Percentiles rank a stretch among this genome's conserved stretches.
phyloP scores from a whole-genome alignment of 1,140 invertebrate species.

The Drosophila tani region DNA sequence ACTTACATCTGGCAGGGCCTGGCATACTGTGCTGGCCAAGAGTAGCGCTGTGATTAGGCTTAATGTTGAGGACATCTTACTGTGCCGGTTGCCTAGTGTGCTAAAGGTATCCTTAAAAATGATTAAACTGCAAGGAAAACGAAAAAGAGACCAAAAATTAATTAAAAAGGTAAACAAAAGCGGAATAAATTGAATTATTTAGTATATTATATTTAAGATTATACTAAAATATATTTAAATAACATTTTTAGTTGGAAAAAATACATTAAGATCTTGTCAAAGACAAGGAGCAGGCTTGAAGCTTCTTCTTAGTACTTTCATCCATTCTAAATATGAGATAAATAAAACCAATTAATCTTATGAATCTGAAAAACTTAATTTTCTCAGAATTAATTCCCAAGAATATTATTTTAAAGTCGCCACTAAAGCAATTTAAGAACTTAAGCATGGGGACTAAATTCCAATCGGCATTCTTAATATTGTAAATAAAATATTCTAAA shows the following conservation, averaged over 20 bases:
- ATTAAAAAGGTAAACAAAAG: slow-evolving; percentile 1
- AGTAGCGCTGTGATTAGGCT: slow-evolving; percentile 64
- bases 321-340: too few relatives aligned
- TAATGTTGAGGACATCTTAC: slow-evolving; percentile 74
- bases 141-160: not conserved
- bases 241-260: not conserved
- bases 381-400: too few relatives aligned
- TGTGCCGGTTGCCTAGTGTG: slow-evolving; percentile 36
- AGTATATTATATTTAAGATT: not conserved
- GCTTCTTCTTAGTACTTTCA: too few relatives aligned
- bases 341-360: too few relatives aligned
- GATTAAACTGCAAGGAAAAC: slow-evolving; percentile 61
- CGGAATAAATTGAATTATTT: not conserved
- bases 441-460: too few relatives aligned
- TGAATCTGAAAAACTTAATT: too few relatives aligned
- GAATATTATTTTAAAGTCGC: too few relatives aligned
- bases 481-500: too few relatives aligned
- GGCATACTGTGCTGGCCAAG: slow-evolving; percentile 77
- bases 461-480: too few relatives aligned
- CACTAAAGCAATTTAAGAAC: too few relatives aligned
- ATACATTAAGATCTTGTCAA: too few relatives aligned
- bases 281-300: too few relatives aligned
- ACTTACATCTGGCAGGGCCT: slow-evolving; percentile 84
- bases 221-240: not conserved
- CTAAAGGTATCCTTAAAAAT: slow-evolving; percentile 53